A percentile compares a stretch with the other conserved stretches of the same genome.
These are phyloP conservation scores for Nemopilema nomurai DNA, from an alignment of 30 jellyfish, hydroid and myxozoan species.

Conservation along the genomic window DNA sequence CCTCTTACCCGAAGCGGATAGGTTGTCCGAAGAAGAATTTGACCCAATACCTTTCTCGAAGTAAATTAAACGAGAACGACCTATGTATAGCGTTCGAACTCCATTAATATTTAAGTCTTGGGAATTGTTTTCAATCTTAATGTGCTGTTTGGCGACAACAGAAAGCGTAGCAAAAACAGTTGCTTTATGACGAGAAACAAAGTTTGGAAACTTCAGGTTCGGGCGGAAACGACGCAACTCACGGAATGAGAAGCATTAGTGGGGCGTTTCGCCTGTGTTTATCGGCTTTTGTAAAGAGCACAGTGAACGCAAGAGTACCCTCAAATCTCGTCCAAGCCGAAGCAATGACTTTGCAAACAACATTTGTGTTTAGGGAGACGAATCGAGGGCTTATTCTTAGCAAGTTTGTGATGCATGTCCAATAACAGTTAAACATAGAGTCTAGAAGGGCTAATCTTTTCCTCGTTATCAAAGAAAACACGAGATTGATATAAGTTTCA, in stretches of 20 bases:
- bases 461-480: conserved; percentile 3
- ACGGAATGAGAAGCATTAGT: neutral
- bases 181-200: neutral
- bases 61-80: neutral
- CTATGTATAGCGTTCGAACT: neutral
- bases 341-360: neutral
- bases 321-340: neutral
- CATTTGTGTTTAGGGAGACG: conserved; percentile 7
- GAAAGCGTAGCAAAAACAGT: neutral
- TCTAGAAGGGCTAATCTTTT: conserved; percentile 21
- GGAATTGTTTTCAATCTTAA: neutral
- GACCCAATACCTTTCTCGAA: neutral
- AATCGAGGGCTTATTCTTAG: conserved; percentile 1
- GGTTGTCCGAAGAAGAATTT: neutral
- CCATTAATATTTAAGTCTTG: neutral
- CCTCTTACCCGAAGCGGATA: neutral
- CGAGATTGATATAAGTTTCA: neutral
- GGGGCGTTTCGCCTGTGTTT: neutral
- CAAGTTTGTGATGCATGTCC: conserved; percentile 40
- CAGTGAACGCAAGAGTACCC: neutral
- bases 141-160: neutral
- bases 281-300: neutral
- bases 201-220: neutral
- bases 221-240: neutral
- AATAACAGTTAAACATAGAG: neutral